Percentiles rank a stretch among this genome's conserved stretches.
Conservation (phyloP, 2,888 invertebrate species). For the Limulus polyphemus region DNA sequence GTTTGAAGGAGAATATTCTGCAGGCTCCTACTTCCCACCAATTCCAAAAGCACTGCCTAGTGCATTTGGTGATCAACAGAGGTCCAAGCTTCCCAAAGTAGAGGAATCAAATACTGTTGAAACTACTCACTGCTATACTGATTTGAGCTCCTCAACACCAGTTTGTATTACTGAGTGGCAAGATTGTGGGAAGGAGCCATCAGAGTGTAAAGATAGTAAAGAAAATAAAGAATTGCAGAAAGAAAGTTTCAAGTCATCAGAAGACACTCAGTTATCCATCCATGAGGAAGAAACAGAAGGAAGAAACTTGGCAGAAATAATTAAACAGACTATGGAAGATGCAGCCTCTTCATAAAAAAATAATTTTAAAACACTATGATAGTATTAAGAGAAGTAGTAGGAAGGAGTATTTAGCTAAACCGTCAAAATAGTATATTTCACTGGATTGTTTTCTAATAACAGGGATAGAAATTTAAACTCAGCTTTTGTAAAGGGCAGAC, state of each 20-base stretch:
- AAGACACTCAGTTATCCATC: not conserved
- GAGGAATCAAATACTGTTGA: constrained; percentile 11
- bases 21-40: constrained; percentile 7
- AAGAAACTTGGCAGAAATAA: constrained; percentile 80
- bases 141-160: constrained; percentile 30
- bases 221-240: too few relatives aligned
- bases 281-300: not conserved
- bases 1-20: constrained; percentile 1
- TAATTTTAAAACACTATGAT: too few relatives aligned
- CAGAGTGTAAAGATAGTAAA: too few relatives aligned
- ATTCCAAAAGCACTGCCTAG: constrained; percentile 5
- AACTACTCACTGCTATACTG: constrained; percentile 30
- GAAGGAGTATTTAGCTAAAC: too few relatives aligned
- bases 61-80: constrained; percentile 1
- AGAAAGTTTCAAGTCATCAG: constrained; percentile 32
- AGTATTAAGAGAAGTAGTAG: too few relatives aligned
- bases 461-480: too few relatives aligned
- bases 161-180: constrained; percentile 12
- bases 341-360: constrained; percentile 61
- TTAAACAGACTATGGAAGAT: constrained; percentile 83
- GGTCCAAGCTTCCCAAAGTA: not conserved
- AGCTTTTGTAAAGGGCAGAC: too few relatives aligned
- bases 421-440: too few relatives aligned
- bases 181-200: too few relatives aligned
- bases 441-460: too few relatives aligned